Evolutionary conservation across 2,113 vertebrate species (phyloP).

Genomic region (Tetrax tetrax): DNA sequence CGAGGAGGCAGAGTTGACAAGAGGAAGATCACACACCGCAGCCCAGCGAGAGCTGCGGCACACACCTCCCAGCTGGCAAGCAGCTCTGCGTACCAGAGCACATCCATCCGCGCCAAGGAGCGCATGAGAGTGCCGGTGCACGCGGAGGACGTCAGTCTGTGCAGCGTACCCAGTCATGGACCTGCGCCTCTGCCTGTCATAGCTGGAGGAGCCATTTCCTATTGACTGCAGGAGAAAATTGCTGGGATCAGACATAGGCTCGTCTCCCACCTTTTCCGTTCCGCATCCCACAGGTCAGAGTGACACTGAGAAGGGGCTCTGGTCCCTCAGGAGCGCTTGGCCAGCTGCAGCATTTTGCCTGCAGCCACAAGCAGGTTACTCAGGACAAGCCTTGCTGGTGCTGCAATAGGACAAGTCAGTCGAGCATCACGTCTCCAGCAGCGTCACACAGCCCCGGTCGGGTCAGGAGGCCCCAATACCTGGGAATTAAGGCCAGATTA

Average conservation of each 20-base stretch:
- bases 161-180: too few species aligned
- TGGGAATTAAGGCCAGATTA: background rate
- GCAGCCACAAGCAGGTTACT: background rate
- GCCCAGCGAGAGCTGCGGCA: background rate
- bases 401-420: background rate
- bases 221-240: background rate
- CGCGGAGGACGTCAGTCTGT: rapidly evolving
- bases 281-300: background rate
- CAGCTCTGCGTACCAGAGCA: background rate
- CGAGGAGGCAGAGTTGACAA: background rate
- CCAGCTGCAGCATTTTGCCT: background rate
- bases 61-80: background rate
- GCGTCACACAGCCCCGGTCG: background rate
- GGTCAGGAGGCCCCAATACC: background rate
- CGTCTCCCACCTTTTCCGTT: background rate
- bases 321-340: background rate
- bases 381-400: background rate
- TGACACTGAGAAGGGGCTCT: background rate
- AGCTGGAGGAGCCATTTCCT: background rate
- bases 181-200: rapidly evolving
- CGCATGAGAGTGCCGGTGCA: background rate
- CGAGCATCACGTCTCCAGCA: background rate
- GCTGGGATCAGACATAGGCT: background rate
- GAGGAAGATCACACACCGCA: background rate
- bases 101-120: background rate